Evolutionary conservation across 2,888 invertebrate species (phyloP), one percentile per base, ranked within the genome.

Genomic region (Holacanthella duospinosa): DNA sequence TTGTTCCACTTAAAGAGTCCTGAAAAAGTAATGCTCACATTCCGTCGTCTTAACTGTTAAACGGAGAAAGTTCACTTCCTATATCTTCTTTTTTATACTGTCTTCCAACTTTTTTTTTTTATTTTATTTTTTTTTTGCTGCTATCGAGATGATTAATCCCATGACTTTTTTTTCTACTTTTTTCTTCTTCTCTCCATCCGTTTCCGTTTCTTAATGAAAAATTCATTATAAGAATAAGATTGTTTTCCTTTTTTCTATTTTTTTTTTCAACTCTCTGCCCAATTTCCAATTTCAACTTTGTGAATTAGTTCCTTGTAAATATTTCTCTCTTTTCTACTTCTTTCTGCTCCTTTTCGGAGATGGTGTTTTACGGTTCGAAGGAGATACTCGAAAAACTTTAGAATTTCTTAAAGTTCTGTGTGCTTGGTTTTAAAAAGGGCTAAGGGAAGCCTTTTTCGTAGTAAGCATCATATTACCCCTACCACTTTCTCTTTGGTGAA

Each of bases 101-200:
- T n/a, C n/a, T n/a, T n/a, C n/a, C n/a, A 36, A 36, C 36, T 36
- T 16, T 36, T 16, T 16, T 12, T 6, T 36, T 36, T 36, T 36
- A 12, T 12, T 36, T 36, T 36, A 6, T 36, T 16, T 36, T 6
- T 16, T 36, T 36, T 16, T 16, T 24, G 6, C 26, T n/a, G 55
- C 24, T n/a, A 57, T 9, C 28, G 25, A 29, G 57, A 57, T 57
- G 57, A 57, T 57, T 48, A 59, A 48, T 59, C 59, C 44, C 59
- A 25, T 59, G 43, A 25, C 59, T 59, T 36, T 21, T 48, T 28
- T 26, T 53, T 53, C 25, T 53, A 53, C n/a, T 24, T 53, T n/a
- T 25, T n/a, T 53, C 54, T 53, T 12, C 54, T n/a, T 53, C 54
- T 53, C 24, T 55, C 27, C 19, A 29, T 28, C 19, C 57, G 29